Evolutionary conservation across 2,113 vertebrate genomes (phyloP).

Genomic region (Oostethus manadensis): DNA sequence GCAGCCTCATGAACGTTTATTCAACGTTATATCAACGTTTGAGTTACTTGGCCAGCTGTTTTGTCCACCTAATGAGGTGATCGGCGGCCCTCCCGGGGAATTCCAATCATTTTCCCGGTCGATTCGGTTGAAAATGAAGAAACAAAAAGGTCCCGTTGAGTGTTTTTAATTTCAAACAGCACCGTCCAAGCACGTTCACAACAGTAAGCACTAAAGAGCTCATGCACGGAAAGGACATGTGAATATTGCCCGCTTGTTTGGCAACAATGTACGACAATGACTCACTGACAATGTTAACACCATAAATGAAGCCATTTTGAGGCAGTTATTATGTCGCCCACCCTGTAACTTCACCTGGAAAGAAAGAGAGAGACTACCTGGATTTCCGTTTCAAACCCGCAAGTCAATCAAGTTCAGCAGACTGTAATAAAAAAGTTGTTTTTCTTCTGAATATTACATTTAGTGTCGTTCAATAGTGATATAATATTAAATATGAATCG

Average conservation of each 20-base stretch:
- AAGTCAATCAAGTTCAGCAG: neutral
- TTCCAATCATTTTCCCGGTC: neutral
- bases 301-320: too few species aligned
- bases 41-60: too few species aligned
- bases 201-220: constrained; percentile 58
- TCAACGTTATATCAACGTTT: too few species aligned
- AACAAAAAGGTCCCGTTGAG: constrained; percentile 30
- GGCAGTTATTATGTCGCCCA: constrained; percentile 54
- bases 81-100: neutral
- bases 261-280: too few species aligned
- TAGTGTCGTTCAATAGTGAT: too few species aligned
- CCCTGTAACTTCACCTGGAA: constrained; percentile 74
- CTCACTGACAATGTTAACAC: too few species aligned
- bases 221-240: constrained; percentile 73
- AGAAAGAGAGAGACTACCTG: constrained; percentile 69
- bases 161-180: constrained; percentile 72
- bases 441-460: too few species aligned
- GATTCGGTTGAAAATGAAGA: neutral
- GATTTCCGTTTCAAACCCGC: constrained; percentile 57
- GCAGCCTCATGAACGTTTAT: too few species aligned
- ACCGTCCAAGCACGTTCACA: constrained; percentile 71
- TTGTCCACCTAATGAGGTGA: neutral
- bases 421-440: too few species aligned
- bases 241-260: constrained; percentile 78
- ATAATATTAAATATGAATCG: too few species aligned